Percentiles rank a stretch among this genome's conserved stretches.
Evolutionary conservation across 2,888 invertebrate species (phyloP).

Genomic region (Ophonus ardosiacus): DNA sequence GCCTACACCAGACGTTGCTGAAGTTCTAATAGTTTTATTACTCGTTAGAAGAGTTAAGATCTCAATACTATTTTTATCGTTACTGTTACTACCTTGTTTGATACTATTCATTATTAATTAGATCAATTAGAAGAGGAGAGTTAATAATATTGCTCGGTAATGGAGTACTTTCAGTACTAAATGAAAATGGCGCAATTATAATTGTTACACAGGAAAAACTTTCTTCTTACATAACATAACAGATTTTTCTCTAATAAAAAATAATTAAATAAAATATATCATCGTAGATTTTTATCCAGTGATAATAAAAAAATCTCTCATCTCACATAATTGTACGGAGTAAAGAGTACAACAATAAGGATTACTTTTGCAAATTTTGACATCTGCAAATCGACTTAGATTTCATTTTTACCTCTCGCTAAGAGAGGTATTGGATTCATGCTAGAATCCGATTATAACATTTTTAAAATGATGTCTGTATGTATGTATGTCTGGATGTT

Average conservation of each 20-base stretch:
- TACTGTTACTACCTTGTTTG: constrained; percentile 24
- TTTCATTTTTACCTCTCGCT: no score
- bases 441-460: no score
- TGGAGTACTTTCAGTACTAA: neutral
- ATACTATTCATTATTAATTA: constrained; percentile 39
- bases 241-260: neutral
- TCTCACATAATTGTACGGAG: no score
- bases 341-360: no score
- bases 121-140: constrained; percentile 33
- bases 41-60: neutral
- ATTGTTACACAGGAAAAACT: neutral
- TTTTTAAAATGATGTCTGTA: no score
- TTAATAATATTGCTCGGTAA: neutral
- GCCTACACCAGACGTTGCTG: constrained; percentile 5
- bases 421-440: no score
- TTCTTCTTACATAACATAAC: neutral
- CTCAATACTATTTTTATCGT: constrained; percentile 16
- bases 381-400: no score
- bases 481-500: no score
- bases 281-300: no score
- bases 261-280: neutral
- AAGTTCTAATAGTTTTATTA: constrained; percentile 42
- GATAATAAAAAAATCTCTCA: no score
- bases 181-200: neutral
- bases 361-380: no score